Evolutionary conservation across 2,888 invertebrate genomes (phyloP).

Genomic region (Dione vanillae): DNA sequence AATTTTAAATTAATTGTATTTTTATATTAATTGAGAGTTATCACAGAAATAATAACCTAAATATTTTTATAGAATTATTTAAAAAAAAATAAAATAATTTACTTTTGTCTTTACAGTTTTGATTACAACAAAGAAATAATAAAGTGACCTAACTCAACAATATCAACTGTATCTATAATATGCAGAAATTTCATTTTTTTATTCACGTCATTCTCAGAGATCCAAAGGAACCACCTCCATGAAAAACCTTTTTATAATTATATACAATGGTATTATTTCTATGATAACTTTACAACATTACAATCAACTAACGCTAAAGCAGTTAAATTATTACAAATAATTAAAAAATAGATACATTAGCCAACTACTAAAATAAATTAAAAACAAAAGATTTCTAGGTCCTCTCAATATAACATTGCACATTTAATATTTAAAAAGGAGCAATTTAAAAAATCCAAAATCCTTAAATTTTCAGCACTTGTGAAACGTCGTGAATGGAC

Average conservation of each 20-base stretch:
- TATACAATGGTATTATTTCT: not conserved
- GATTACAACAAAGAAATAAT: too few relatives aligned
- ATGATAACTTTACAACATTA: constrained; percentile 10
- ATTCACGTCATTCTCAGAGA: not conserved
- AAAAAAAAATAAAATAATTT: too few relatives aligned
- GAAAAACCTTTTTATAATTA: not conserved
- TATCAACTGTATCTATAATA: too few relatives aligned
- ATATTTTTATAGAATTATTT: too few relatives aligned
- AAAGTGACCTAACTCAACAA: too few relatives aligned
- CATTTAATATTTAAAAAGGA: not conserved
- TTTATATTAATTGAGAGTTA: not conserved
- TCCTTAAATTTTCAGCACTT: not conserved
- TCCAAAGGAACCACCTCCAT: not conserved
- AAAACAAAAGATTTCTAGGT: not conserved
- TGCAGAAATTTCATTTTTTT: too few relatives aligned
- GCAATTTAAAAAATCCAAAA: not conserved
- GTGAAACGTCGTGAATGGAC: too few relatives aligned
- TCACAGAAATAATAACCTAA: constrained; percentile 6
- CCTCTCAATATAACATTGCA: not conserved
- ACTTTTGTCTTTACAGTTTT: too few relatives aligned
- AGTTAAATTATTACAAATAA: not conserved
- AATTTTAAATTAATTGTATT: constrained; percentile 9
- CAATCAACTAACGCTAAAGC: not conserved
- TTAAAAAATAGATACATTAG: not conserved
- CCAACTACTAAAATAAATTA: not conserved